Evolutionary conservation across 2,113 vertebrate species (phyloP).

Genomic region (Sporophila hypoxantha): DNA sequence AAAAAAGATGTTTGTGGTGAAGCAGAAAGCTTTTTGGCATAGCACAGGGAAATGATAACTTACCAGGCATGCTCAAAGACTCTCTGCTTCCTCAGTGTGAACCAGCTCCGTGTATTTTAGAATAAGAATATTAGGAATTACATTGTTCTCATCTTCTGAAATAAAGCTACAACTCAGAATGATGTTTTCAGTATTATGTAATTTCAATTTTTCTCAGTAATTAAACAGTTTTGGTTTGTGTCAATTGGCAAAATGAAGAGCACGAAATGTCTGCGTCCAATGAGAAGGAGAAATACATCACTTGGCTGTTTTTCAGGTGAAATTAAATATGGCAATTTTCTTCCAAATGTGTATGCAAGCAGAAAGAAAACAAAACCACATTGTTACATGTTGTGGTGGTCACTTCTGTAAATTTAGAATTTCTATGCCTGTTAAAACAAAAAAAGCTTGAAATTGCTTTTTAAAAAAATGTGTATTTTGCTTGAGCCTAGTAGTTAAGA

Average conservation of each 20-base stretch:
- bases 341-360: not conserved
- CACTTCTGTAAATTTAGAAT: not conserved
- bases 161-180: not conserved
- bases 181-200: not conserved
- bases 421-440: not conserved
- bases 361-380: not conserved
- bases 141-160: not conserved
- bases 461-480: not conserved
- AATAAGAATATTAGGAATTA: not conserved
- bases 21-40: not conserved
- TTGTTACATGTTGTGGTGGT: not conserved
- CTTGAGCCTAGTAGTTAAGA: not conserved
- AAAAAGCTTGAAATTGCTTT: not conserved
- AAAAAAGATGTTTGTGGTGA: not conserved
- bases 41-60: not conserved
- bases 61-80: not conserved
- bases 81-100: not conserved
- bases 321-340: not conserved
- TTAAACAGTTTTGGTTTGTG: not conserved
- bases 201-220: not conserved
- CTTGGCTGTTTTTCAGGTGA: not conserved
- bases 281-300: not conserved
- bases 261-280: not conserved
- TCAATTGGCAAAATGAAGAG: not conserved
- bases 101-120: not conserved